Evolutionary conservation across 2,113 vertebrate species (phyloP), one percentile per base, ranked within the genome.

Genomic region (Talpa occidentalis): DNA sequence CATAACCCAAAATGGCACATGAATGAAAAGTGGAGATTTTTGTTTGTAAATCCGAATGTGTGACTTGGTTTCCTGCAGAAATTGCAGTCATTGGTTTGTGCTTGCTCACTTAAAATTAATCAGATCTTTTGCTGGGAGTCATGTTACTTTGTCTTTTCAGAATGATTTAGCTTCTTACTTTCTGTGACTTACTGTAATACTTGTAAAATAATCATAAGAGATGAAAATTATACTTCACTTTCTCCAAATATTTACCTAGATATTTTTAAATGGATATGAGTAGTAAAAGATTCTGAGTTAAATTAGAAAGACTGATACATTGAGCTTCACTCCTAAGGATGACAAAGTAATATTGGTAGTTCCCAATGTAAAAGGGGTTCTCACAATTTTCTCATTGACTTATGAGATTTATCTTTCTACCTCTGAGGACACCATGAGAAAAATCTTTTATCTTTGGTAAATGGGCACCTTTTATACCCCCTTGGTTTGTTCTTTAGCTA

Each of bases 21-120:
- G 35, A 72, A 40, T 5, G 35, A 78, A 93, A 74, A 72, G 3
- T 30, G 5, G 28, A 67, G 74, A 91, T 14, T 88, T 87, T 76
- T 88, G 9, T 47, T 77, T 72, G 1, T 80, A 88, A 93, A 72
- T 28, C 6, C 37, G 44, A 16, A 0, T 19, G 54, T 88, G 10
- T 56, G 30, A 32, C 81, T 95, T 66, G 24, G 67, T 85, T 94
- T 73, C 60, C 62, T 73, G 35, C 32, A 42, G 67, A 86, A 62
- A 82, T 62, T 85, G 3, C 6, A 47, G 59, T 54, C 21, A 12
- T 86, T 92, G 87, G 72, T 67, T 92, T 84, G 37, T 94, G 16
- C 22, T 80, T 83, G 5, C 81, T 91, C 62, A 81, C 30, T 91
- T 95, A 73, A 91, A 95, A 85, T 84, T 70, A 67, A 70, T 72